Base-by-base conservation (phyloP, 1,140 invertebrate genomes). In the Pseudoatta argentina region DNA sequence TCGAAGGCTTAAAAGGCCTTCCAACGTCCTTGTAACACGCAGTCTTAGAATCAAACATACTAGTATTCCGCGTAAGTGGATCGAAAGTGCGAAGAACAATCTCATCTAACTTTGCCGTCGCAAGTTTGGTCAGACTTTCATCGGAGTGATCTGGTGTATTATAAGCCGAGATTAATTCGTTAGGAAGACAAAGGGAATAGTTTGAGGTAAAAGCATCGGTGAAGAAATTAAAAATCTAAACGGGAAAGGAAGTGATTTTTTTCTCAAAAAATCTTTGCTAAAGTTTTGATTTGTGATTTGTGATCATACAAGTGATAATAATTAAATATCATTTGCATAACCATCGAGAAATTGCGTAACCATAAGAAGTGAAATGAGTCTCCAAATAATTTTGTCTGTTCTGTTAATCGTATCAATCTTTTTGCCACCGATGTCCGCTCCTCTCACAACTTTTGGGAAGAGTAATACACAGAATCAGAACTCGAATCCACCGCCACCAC, bases 391-490 rank as follows among this genome's bases (percentile, higher is more conserved):
- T n/a, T 24, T 89, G 18, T 75, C 91, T 8, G 71, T 91, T 0
- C 53, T 90, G 8, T 71, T 94, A 30, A 44, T 93, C 1, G 55
- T 93, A 64, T 91, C 93, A 7, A 90, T 91, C 39, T 89, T 96
- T 78, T 94, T 95, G 30, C 92, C 96, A 18, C 88, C 95, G 7
- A 96, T 95, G 8, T 96, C 96, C 0, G 85, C 92, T 88, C 97
- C 97, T 6, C 94, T 97, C 44, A 97, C 97, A 5, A 97, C 97
- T 57, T 97, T 97, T 90, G 97, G 97, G 18, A 97, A 97, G 93
- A 96, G 96, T 76, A 97, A 96, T 88, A 94, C 95, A 61, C 94
- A 94, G 76, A 94, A 93, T 72, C 94, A 94, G 79, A 95, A 96
- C 24, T 94, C 95, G 63, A 93, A 93, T 69, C 95, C 95, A 61